Evolutionary conservation across 2,113 vertebrate genomes (phyloP), one percentile per base, ranked within the genome.

Genomic region (Nibea coibor): DNA sequence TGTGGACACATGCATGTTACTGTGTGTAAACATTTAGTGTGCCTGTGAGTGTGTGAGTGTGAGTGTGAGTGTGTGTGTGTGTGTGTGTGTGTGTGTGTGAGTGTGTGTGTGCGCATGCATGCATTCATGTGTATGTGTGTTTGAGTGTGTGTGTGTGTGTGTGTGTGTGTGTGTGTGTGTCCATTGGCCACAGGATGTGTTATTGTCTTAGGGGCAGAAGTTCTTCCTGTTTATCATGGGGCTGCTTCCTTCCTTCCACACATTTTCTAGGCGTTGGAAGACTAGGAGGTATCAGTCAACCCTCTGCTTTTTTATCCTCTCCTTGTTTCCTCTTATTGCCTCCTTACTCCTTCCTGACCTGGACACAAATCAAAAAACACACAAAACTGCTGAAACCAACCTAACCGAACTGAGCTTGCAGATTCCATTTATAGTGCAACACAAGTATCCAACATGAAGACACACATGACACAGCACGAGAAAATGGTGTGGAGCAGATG

Each of bases 181-280:
- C 84, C 54, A 47, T 43, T 31, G 22, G 75, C 73, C 26, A 72
- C 75, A 89, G 90, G 87, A 89, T 78, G 81, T 91, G 84, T 92
- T 88, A 91, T 93, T 91, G 91, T 94, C 84, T 91, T 73, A 19
- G 78, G 77, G 81, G 88, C 82, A 89, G 89, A 89, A 87, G 76
- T 87, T 85, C 92, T 93, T 94, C 92, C 94, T 95, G 93, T 94
- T 95, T 93, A 92, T 91, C 83, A 51, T 64, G 42, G 56, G 20
- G 57, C 88, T 45, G 85, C 83, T 93, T 93, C 92, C 89, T 92
- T 83, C 90, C 91, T 86, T 83, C 84, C 78, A 81, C 84, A 75
- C 78, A 75, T 86, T 87, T 89, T 90, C 76, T 80, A 87, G 83
- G 78, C 39, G 10, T 35, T 82, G 72, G 78, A 82, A 74, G 72